phyloP scores from a whole-genome alignment of 2,113 vertebrate species.

The Lophochroa leadbeateri region DNA sequence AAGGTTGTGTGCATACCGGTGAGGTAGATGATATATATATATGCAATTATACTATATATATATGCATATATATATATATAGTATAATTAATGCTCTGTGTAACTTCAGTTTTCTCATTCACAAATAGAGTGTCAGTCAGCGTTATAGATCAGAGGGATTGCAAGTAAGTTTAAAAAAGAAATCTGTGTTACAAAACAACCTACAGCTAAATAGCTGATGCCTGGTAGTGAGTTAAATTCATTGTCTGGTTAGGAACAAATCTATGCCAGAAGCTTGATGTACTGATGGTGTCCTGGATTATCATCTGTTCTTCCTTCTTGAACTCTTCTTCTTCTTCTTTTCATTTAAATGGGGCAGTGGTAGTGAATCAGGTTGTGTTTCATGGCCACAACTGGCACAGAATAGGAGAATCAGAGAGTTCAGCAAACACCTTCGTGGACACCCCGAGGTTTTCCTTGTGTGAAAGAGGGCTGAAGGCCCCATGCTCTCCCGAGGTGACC shows the following conservation, averaged over 20 bases:
- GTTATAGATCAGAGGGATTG: background rate
- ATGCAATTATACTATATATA: no score
- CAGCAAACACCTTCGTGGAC: background rate
- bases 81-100: background rate
- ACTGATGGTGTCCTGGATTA: background rate
- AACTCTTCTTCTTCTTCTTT: background rate
- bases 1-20: background rate
- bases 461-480: background rate
- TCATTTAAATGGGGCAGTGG: background rate
- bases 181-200: background rate
- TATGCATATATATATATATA: background rate
- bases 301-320: background rate
- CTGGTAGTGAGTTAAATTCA: background rate
- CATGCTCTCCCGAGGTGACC: accelerated
- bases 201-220: background rate
- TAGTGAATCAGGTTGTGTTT: background rate
- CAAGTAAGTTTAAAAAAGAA: background rate
- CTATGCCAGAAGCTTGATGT: background rate
- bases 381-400: background rate
- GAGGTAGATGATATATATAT: background rate
- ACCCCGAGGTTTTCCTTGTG: accelerated
- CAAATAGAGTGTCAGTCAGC: background rate
- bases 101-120: background rate
- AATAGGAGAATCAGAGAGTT: background rate
- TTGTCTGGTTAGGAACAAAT: background rate